These are phyloP conservation scores for Siderastrea siderea DNA, from an alignment of 92 coral and sea anemone species.

Conservation along the genomic window DNA sequence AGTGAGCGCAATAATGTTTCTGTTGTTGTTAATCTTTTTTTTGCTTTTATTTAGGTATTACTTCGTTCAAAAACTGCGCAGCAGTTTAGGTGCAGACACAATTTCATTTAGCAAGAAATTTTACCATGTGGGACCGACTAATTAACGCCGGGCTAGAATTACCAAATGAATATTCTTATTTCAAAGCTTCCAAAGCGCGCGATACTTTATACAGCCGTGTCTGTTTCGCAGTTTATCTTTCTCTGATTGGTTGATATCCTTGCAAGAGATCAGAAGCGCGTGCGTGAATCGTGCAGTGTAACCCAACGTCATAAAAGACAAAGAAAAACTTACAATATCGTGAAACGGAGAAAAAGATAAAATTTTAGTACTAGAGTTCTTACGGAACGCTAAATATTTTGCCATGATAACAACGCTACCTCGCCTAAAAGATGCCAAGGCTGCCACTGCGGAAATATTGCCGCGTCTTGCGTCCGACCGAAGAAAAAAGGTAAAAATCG, in stretches of 20 bases:
- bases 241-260: not conserved
- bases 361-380: too few relatives aligned
- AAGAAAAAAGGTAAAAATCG: constrained; percentile 29
- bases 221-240: not conserved
- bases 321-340: not conserved
- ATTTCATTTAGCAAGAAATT: too few relatives aligned
- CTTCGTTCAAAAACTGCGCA: too few relatives aligned
- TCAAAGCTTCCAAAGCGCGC: not conserved
- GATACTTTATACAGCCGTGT: not conserved
- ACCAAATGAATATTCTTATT: not conserved
- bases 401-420: constrained; percentile 38
- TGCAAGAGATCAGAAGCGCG: not conserved
- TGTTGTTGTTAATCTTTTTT: too few relatives aligned
- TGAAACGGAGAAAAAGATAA: not conserved
- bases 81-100: too few relatives aligned
- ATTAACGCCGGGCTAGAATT: too few relatives aligned
- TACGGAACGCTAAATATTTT: not conserved
- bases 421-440: constrained; percentile 11
- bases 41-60: too few relatives aligned
- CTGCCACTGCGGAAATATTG: not conserved
- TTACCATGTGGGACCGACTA: too few relatives aligned
- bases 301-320: constrained; percentile 19
- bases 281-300: not conserved
- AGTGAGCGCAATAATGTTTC: too few relatives aligned
- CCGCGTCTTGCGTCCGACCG: constrained; percentile 30